Conservation (phyloP, 2,888 invertebrate genomes). For the Drosophila testacea region DNA sequence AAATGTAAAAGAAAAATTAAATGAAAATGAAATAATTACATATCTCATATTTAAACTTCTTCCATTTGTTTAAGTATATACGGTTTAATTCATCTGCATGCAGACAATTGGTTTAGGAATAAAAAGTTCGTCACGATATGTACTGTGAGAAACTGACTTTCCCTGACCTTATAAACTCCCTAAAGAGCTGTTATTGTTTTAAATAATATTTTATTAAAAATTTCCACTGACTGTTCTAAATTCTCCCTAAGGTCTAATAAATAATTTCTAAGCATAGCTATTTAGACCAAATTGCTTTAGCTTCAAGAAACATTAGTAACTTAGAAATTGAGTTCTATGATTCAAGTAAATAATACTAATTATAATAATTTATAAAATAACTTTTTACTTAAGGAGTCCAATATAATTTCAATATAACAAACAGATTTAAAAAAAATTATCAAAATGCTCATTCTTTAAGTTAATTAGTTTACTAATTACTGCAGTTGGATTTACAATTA, state of each 20-base stretch:
- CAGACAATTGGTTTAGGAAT: not conserved
- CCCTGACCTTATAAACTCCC: not conserved
- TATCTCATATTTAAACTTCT: no score
- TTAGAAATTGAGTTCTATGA: no score
- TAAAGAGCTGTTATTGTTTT: not conserved
- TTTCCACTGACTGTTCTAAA: not conserved
- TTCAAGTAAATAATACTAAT: no score
- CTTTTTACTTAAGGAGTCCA: not conserved
- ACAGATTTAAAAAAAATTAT: not conserved
- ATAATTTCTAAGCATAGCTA: not conserved
- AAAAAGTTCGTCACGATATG: constrained; percentile 2
- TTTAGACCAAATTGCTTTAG: no score
- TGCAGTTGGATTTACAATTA: not conserved
- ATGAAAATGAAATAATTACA: no score
- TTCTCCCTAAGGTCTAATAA: not conserved
- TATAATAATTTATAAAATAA: not conserved
- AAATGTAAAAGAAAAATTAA: no score
- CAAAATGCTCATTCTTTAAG: not conserved
- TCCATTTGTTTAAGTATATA: not conserved
- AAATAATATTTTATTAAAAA: not conserved
- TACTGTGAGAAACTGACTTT: not conserved
- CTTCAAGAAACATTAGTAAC: no score
- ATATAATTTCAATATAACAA: not conserved
- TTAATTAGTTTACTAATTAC: constrained; percentile 1
- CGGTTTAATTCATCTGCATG: not conserved